phyloP scores from a whole-genome alignment of 2,797 vertebrate genomes.

The Cetoscarus ocellatus region DNA sequence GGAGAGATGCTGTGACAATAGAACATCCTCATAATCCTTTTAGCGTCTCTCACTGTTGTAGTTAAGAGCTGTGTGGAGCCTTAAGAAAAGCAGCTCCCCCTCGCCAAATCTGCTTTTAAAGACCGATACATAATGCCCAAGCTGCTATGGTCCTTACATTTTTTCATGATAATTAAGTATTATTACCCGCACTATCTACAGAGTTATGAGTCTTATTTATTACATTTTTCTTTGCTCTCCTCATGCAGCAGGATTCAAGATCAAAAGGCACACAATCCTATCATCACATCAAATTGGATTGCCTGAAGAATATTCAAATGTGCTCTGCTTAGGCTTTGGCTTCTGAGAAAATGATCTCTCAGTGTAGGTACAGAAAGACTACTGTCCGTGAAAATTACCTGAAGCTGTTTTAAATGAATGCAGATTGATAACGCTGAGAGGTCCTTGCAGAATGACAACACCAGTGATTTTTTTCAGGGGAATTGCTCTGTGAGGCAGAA shows the following conservation, averaged over 20 bases:
- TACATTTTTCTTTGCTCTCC: constrained; percentile 6
- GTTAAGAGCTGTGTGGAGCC: constrained; percentile 42
- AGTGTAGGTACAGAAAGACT: constrained; percentile 28
- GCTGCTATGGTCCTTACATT: constrained; percentile 16
- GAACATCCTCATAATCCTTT: constrained; percentile 69
- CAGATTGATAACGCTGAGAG: constrained; percentile 28
- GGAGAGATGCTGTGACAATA: constrained; percentile 58
- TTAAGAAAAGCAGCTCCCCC: constrained; percentile 25
- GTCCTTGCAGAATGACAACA: constrained; percentile 34
- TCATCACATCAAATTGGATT: constrained; percentile 33
- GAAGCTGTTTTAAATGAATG: constrained; percentile 34
- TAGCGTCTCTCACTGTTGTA: constrained; percentile 65
- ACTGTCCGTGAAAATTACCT: constrained; percentile 29
- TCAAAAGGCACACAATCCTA: constrained; percentile 38
- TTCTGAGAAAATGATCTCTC: constrained; percentile 24
- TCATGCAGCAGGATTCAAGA: constrained; percentile 30
- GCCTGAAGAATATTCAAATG: constrained; percentile 17
- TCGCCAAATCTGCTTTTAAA: constrained; percentile 39
- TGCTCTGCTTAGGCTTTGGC: constrained; percentile 16
- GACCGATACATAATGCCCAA: constrained; percentile 1
- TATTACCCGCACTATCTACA: constrained; percentile 21
- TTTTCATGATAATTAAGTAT: constrained; percentile 17
- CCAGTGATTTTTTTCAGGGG: constrained; percentile 16
- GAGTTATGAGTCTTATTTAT: neutral
- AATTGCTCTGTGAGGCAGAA: constrained; percentile 18